These are phyloP conservation scores for Neoscelio sp. DNA, from an alignment of 2,888 invertebrate species.

Conservation along the genomic window DNA sequence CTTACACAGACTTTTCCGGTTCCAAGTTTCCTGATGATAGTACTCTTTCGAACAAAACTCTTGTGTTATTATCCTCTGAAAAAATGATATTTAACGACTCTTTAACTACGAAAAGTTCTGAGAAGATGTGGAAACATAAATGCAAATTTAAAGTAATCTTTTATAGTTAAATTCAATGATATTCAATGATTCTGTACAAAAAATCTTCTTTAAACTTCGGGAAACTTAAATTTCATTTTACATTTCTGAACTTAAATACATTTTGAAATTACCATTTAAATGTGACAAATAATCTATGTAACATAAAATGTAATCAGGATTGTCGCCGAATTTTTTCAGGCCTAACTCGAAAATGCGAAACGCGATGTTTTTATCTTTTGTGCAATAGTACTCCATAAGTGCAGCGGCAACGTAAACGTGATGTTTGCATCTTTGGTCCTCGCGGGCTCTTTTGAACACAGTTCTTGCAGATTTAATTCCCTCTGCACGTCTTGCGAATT, in stretches of 20 bases:
- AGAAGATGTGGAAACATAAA: too few species aligned
- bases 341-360: slow-evolving; percentile 99
- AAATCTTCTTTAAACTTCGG: too few species aligned
- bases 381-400: slow-evolving; percentile 99
- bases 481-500: slow-evolving; percentile 98
- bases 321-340: slow-evolving; percentile 97
- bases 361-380: slow-evolving; percentile 98
- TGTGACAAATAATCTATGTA: slow-evolving; percentile 99
- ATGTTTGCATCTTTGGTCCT: slow-evolving; percentile 91
- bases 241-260: too few species aligned
- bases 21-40: slow-evolving; percentile 96
- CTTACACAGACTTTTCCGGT: slow-evolving; percentile 94
- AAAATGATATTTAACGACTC: too few species aligned
- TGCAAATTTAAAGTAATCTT: too few species aligned
- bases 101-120: too few species aligned
- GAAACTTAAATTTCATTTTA: too few species aligned
- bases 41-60: slow-evolving; percentile 99
- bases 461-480: slow-evolving; percentile 98
- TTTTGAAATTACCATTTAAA: slow-evolving; percentile 91
- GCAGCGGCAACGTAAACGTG: slow-evolving; percentile 99
- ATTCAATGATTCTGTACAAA: too few species aligned
- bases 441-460: slow-evolving; percentile 97
- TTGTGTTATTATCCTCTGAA: slow-evolving; percentile 99
- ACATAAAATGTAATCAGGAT: slow-evolving; percentile 97
- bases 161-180: too few species aligned